Base-by-base conservation (phyloP, 1,140 invertebrate species). In the Panulirus ornatus region DNA sequence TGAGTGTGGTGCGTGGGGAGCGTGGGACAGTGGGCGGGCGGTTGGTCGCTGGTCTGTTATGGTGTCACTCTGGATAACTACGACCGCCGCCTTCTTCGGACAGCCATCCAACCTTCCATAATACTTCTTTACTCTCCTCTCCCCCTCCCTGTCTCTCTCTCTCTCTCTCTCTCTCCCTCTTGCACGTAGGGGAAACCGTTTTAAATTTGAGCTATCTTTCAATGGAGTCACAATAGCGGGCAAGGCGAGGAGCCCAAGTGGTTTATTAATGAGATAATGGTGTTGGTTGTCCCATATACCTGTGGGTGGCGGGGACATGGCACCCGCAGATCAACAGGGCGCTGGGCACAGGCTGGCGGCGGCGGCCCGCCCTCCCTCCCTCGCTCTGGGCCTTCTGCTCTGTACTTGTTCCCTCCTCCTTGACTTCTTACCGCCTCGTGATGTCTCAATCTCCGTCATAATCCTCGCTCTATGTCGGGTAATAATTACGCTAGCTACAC, bases 1-100 rank as follows among this genome's bases (percentile, higher is more conserved):
- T 30, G 84, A 84, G 83, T 47, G 40, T 71, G 83, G 84, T 86
- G 66, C 66, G 51, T 79, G 84, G 84, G 44, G 75, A 79, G 85
- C 85, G 85, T 86, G 84, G 84, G 84, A 86, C 84, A 70, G 54
- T 42, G 85, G 75, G 71, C 47, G 71, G 51, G 73, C 73, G 84
- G 84, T 87, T 79, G 84, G 84, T 78, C 71, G 84, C 84, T 87
- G 27, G 19, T 79, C 86, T 88, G 86, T 88, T 88, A 88, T 82
- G 63, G 85, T 88, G 85, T 88, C 85, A 79, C 85, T 78, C 27
- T 70, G 85, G 76, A 63, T 88, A n/a, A 88, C 58, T 36, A 58
- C 30, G 40, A 54, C 40, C 75, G 27, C 11, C n/a, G 51, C 51
- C 38, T 42, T 34, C 36, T 40, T 40, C 0, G 6, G 27, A 3